Percentiles rank a stretch among this genome's conserved stretches.
phyloP scores from a whole-genome alignment of 1,140 invertebrate genomes.

The Cotesia vestalis region DNA sequence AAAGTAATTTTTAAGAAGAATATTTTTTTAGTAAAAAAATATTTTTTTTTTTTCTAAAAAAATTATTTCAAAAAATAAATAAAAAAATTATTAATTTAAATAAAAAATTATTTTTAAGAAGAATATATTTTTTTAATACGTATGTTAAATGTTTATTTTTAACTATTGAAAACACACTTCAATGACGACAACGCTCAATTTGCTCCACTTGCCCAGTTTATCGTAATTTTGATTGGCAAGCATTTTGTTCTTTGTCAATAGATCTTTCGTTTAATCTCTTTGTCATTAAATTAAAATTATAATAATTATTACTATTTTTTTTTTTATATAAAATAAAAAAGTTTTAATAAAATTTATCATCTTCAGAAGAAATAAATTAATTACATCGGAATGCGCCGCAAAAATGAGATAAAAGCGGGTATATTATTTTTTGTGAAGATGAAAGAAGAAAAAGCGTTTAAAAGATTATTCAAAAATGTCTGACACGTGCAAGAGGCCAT shows the following conservation, averaged over 20 bases:
- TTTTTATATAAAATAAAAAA: too few species aligned
- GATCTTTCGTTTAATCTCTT: not conserved
- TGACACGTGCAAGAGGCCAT: conserved; percentile 27
- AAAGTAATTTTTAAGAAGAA: too few species aligned
- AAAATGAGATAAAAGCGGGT: not conserved
- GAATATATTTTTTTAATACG: conserved; percentile 6
- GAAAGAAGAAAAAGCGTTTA: not conserved
- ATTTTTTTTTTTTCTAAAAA: too few species aligned
- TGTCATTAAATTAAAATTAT: not conserved
- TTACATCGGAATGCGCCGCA: not conserved
- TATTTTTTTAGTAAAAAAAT: too few species aligned
- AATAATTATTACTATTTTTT: conserved; percentile 25
- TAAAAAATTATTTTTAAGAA: too few species aligned
- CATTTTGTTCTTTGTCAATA: conserved; percentile 29
- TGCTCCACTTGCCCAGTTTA: conserved; percentile 37
- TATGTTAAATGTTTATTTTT: conserved; percentile 31
- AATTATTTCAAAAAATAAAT: too few species aligned
- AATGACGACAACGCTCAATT: conserved; percentile 16
- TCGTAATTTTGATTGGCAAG: conserved; percentile 35
- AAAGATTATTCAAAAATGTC: conserved; percentile 15
- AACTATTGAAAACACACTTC: conserved; percentile 23
- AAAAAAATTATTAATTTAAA: too few species aligned
- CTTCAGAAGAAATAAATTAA: too few species aligned
- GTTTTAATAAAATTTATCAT: too few species aligned
- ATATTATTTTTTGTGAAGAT: too few species aligned